Conservation (phyloP, 2,113 vertebrate genomes). For the Nothoprocta perdicaria region DNA sequence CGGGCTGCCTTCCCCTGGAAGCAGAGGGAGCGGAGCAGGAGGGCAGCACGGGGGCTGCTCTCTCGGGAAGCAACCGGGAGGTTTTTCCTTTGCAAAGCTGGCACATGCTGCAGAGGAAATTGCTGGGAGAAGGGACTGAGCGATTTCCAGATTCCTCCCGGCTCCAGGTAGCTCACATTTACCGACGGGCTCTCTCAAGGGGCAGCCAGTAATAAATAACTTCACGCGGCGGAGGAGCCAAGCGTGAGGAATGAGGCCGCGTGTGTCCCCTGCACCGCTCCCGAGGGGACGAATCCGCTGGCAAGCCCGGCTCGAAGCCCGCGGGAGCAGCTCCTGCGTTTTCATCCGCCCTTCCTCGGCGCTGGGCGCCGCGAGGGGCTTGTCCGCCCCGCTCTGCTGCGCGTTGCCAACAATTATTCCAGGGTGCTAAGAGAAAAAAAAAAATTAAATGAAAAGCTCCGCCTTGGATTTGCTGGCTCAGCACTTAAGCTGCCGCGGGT, state of each 20-base stretch:
- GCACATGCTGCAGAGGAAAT: background rate
- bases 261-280: background rate
- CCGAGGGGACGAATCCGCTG: background rate
- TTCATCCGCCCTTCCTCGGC: background rate
- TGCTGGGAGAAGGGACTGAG: background rate
- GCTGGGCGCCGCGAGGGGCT: background rate
- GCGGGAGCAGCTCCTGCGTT: background rate
- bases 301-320: background rate
- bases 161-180: background rate
- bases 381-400: background rate
- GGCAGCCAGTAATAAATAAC: background rate
- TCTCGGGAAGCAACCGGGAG: background rate
- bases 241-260: background rate
- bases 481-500: background rate
- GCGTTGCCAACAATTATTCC: background rate
- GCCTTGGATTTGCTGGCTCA: constrained; percentile 28
- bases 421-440: background rate
- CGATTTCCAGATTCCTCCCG: background rate
- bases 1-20: background rate
- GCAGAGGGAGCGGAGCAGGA: background rate
- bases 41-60: background rate
- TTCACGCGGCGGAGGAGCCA: background rate
- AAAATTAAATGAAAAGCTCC: background rate
- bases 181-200: background rate
- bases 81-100: background rate